Base-by-base conservation (phyloP, 2,797 vertebrate genomes). In the Lithobates pipiens region DNA sequence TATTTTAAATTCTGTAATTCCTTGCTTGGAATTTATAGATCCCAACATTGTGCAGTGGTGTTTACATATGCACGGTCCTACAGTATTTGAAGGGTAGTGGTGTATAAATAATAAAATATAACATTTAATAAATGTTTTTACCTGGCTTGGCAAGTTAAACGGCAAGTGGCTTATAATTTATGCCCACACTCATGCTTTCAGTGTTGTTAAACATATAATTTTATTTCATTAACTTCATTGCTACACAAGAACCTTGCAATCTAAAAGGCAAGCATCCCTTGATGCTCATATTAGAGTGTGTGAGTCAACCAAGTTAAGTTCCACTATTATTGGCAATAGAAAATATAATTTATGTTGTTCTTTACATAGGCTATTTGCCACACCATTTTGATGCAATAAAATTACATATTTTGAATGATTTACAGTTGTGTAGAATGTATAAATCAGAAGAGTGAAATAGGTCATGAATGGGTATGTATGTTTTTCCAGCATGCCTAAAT, bases 381-480 rank as follows among this genome's bases (percentile, higher is more conserved):
- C 89, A 18, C 88, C 90, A 91, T 88, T 92, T 90, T 92, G 90
- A 92, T 93, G 90, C 90, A 88, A 91, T 93, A 94, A 93, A 92
- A 92, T 92, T 92, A 94, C 94, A 91, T 89, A 90, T 94, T 94
- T 77, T 93, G 92, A 93, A 92, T 93, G 94, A 95, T 95, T 94
- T 95, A 95, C 88, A 91, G 91, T 71, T 71, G 83, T 91, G 89
- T 88, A 93, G 90, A 93, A 93, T 95, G 93, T 96, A 95, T 94
- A 94, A 98, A 97, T 97, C 96, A 96, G 93, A 94, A 95, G 92
- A 94, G 93, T 93, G 95, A 96, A 95, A 93, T 92, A 88, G 92
- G 94, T 95, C 95, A 95, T 96, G 96, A 97, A 97, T 95, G 95
- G 95, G 92, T 94, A 96, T 96, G 95, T 96, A 94, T 97, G 95